A percentile compares a stretch with the other conserved stretches of the same genome.
phyloP scores from a whole-genome alignment of 2,797 vertebrate species.

The Tympanoctomys barrerae region DNA sequence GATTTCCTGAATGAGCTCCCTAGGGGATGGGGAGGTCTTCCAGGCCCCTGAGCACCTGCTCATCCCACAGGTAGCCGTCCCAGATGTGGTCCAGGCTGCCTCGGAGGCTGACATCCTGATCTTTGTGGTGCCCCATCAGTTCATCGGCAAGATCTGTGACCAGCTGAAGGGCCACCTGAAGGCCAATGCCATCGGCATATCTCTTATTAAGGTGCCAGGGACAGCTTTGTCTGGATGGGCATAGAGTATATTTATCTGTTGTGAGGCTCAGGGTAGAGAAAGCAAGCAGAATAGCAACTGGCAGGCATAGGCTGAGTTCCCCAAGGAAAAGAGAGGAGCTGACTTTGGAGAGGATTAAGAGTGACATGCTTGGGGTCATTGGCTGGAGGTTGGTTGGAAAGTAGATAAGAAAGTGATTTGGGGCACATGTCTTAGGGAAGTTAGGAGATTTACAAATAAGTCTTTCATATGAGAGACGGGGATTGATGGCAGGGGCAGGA shows the following conservation, averaged over 20 bases:
- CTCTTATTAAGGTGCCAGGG: slow-evolving; percentile 96
- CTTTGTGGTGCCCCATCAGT: slow-evolving; percentile 98
- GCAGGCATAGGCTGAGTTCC: neutral
- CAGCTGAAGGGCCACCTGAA: slow-evolving; percentile 96
- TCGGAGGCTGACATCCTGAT: slow-evolving; percentile 94
- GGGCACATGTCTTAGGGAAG: neutral
- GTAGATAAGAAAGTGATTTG: neutral
- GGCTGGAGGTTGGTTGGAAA: neutral
- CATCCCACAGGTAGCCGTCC: slow-evolving; percentile 92
- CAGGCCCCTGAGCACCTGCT: slow-evolving; percentile 11
- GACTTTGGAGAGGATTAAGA: slow-evolving; percentile 34
- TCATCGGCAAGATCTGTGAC: slow-evolving; percentile 94
- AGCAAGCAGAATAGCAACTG: slow-evolving; percentile 14
- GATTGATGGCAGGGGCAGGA: neutral
- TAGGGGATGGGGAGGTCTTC: neutral
- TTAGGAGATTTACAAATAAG: neutral
- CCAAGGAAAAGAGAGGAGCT: neutral
- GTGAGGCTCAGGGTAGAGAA: neutral
- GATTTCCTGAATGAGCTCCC: neutral
- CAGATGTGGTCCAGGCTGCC: slow-evolving; percentile 94
- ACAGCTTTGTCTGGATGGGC: neutral
- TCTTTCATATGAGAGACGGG: neutral
- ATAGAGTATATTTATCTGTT: neutral
- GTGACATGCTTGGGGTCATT: neutral
- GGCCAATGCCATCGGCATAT: slow-evolving; percentile 93